phyloP scores from a whole-genome alignment of 2,113 vertebrate species.

The Dipodomys stephensi region DNA sequence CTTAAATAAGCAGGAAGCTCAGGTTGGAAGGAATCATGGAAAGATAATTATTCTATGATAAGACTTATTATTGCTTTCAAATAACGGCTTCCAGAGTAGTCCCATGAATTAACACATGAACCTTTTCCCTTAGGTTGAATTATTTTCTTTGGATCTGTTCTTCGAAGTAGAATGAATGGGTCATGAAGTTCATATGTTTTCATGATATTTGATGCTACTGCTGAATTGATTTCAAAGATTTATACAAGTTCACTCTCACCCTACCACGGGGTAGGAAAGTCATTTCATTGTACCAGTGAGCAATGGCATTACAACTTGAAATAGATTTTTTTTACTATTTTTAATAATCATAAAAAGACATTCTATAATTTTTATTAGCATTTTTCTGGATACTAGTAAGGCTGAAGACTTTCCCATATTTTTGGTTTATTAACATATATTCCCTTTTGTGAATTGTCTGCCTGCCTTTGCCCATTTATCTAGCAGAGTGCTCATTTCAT shows the following conservation, averaged over 20 bases:
- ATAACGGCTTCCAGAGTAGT: neutral
- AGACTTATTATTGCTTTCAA: neutral
- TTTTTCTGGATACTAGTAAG: slow-evolving; percentile 46
- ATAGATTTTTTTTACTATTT: slow-evolving; percentile 65
- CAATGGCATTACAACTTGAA: slow-evolving; percentile 15
- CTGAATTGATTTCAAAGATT: slow-evolving; percentile 53
- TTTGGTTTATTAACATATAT: slow-evolving; percentile 61
- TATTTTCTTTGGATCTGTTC: slow-evolving; percentile 61
- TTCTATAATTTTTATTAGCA: slow-evolving; percentile 64
- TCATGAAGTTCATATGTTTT: slow-evolving; percentile 56
- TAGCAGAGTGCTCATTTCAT: neutral
- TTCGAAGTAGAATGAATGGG: slow-evolving; percentile 25
- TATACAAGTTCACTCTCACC: neutral
- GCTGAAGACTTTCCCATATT: slow-evolving; percentile 38
- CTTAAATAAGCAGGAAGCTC: neutral
- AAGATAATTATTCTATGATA: neutral
- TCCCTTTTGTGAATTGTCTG: slow-evolving; percentile 43
- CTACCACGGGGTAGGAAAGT: neutral
- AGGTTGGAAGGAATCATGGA: neutral
- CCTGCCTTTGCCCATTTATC: slow-evolving; percentile 37
- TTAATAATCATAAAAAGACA: slow-evolving; percentile 65
- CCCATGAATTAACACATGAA: neutral
- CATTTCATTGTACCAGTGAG: neutral
- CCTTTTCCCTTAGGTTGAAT: slow-evolving; percentile 56
- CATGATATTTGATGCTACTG: slow-evolving; percentile 39